Evolutionary conservation across 2,797 vertebrate genomes (phyloP).

Genomic region (Gymnoscopelus braueri): DNA sequence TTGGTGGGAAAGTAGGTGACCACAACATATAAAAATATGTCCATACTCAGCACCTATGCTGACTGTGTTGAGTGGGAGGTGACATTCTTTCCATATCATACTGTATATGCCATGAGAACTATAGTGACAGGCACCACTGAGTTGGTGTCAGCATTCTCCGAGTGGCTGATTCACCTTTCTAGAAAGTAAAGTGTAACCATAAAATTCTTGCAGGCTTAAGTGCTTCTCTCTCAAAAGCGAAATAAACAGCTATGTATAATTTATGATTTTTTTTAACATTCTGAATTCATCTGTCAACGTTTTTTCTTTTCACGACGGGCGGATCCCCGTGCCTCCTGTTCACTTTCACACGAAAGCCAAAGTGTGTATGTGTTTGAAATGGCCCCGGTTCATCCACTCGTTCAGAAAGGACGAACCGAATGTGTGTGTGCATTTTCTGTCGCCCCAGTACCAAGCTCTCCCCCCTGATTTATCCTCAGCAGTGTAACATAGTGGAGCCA

Average conservation of each 20-base stretch:
- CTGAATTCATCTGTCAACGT: too few species aligned
- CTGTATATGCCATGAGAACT: conserved; percentile 35
- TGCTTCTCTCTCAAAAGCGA: background rate
- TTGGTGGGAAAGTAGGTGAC: conserved; percentile 64
- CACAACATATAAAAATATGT: conserved; percentile 50
- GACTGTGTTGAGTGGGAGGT: conserved; percentile 24
- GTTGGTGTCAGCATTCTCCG: conserved; percentile 11
- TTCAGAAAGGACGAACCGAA: conserved; percentile 1
- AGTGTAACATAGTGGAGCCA: conserved; percentile 25
- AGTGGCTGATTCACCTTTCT: conserved; percentile 60
- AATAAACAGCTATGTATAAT: too few species aligned
- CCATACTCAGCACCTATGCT: conserved; percentile 44
- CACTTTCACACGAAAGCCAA: too few species aligned
- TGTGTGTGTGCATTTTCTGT: conserved; percentile 12
- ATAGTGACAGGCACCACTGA: conserved; percentile 10
- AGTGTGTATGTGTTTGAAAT: too few species aligned
- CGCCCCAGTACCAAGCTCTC: background rate
- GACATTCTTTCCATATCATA: conserved; percentile 39
- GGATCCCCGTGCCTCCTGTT: too few species aligned
- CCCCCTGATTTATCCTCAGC: conserved; percentile 36
- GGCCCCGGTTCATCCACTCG: background rate
- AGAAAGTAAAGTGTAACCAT: conserved; percentile 57
- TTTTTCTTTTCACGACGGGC: too few species aligned
- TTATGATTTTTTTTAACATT: too few species aligned
- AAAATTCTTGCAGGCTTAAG: conserved; percentile 1